These are phyloP conservation scores for Gymnocheta viridis DNA, from an alignment of 2,888 invertebrate genomes.

Conservation along the genomic window DNA sequence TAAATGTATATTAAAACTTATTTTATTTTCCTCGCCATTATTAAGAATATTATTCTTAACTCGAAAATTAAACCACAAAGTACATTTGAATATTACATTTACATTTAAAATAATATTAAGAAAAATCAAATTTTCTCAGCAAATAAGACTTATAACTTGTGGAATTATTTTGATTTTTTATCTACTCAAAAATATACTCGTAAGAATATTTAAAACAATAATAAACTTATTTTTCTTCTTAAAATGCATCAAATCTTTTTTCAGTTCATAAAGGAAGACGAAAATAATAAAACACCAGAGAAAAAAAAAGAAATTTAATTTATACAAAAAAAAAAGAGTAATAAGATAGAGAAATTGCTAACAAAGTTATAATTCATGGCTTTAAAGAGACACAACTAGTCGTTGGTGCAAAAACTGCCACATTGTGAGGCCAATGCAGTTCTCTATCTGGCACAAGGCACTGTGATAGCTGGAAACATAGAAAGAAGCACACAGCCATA, in stretches of 20 bases:
- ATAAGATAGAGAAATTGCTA: constrained; percentile 50
- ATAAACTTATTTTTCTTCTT: constrained; percentile 37
- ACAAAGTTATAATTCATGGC: constrained; percentile 69
- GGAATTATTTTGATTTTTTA: constrained; percentile 21
- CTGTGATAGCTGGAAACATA: neutral
- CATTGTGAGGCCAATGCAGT: neutral
- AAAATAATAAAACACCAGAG: constrained; percentile 46
- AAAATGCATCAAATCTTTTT: constrained; percentile 42
- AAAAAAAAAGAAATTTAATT: constrained; percentile 55
- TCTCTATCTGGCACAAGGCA: neutral
- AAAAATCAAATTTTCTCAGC: constrained; percentile 20
- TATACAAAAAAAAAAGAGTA: constrained; percentile 33
- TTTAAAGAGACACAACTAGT: constrained; percentile 56
- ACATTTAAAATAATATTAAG: constrained; percentile 37
- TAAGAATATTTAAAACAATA: constrained; percentile 45
- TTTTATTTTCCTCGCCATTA: neutral
- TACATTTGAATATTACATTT: constrained; percentile 29
- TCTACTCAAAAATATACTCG: constrained; percentile 10
- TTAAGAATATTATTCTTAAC: constrained; percentile 4
- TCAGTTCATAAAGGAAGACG: constrained; percentile 27
- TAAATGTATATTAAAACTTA: neutral
- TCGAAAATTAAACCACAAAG: constrained; percentile 7
- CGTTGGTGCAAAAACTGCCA: constrained; percentile 20
- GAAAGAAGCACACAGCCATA: constrained; percentile 14
- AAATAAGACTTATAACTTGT: constrained; percentile 39